Percentiles rank a stretch among this genome's conserved stretches.
phyloP scores from a whole-genome alignment of 2,113 vertebrate genomes.

The Tricholaema leucomelas region DNA sequence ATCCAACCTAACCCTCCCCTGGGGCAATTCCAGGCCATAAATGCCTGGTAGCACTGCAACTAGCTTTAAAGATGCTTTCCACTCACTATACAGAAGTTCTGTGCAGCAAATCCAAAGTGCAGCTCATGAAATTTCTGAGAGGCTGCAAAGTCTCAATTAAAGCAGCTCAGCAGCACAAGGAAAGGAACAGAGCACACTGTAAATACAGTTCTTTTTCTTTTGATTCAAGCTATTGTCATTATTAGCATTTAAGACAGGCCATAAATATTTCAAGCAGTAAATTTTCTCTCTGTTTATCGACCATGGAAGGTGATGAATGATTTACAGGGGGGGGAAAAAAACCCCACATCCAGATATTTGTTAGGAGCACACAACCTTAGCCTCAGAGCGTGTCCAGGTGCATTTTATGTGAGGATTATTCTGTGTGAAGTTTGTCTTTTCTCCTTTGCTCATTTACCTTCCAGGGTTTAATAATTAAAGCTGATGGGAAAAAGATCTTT shows the following conservation, averaged over 20 bases:
- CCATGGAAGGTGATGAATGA: background rate
- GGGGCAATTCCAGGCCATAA: too few species aligned
- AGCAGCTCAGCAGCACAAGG: background rate
- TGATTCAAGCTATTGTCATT: background rate
- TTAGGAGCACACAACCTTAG: background rate
- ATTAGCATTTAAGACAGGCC: conserved; percentile 37
- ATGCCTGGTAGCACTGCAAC: background rate
- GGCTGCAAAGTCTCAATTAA: background rate
- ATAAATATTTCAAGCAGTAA: conserved; percentile 56
- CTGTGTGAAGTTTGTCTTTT: background rate
- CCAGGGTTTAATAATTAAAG: background rate
- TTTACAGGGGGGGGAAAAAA: background rate
- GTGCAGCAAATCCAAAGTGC: background rate
- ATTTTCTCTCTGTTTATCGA: conserved; percentile 27
- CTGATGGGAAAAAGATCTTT: background rate
- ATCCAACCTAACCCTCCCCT: too few species aligned
- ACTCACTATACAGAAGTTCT: background rate
- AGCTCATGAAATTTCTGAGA: background rate
- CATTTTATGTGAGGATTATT: background rate
- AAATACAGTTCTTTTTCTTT: conserved; percentile 13
- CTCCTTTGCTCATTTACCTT: background rate
- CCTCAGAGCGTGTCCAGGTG: background rate
- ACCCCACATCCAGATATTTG: background rate
- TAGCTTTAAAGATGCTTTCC: background rate
- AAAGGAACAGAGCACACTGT: background rate